A percentile compares a stretch with the other conserved stretches of the same genome.
Evolutionary conservation across 2,888 invertebrate species (phyloP).

Genomic region (Leucophora obtusa): DNA sequence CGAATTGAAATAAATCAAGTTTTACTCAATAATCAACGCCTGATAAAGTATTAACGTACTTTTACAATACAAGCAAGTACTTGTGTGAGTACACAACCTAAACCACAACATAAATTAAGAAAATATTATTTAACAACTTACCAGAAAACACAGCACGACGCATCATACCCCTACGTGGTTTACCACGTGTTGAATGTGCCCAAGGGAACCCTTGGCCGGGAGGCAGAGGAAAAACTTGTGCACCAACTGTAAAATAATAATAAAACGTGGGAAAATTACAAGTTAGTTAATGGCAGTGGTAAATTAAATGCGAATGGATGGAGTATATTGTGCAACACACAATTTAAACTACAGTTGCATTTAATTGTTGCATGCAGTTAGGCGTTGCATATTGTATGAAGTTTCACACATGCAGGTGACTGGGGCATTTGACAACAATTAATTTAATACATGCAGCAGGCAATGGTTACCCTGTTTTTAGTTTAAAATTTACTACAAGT

Average conservation of each 20-base stretch:
- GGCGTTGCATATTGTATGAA: conserved; percentile 7
- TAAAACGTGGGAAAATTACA: conserved; percentile 67
- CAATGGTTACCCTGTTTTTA: background rate
- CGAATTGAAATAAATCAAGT: conserved; percentile 15
- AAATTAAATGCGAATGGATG: conserved; percentile 27
- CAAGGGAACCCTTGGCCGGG: conserved; percentile 87
- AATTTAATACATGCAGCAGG: background rate
- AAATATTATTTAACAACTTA: conserved; percentile 63
- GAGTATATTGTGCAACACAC: conserved; percentile 13
- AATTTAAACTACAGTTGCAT: conserved; percentile 67
- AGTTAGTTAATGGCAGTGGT: conserved; percentile 27
- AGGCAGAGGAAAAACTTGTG: conserved; percentile 83
- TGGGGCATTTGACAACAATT: conserved; percentile 50
- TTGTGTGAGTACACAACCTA: conserved; percentile 12
- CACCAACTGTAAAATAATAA: conserved; percentile 78
- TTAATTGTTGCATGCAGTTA: conserved; percentile 63
- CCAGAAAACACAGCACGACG: conserved; percentile 95
- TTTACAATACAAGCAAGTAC: conserved; percentile 2
- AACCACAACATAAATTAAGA: conserved; percentile 58
- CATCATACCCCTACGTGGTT: conserved; percentile 98
- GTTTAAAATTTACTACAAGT: background rate
- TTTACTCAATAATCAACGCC: background rate
- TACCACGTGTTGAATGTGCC: conserved; percentile 94
- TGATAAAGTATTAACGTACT: background rate
- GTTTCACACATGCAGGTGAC: conserved; percentile 20